These are phyloP conservation scores for Doryteuthis pealeii DNA, from an alignment of 1,140 invertebrate genomes.

Conservation along the genomic window DNA sequence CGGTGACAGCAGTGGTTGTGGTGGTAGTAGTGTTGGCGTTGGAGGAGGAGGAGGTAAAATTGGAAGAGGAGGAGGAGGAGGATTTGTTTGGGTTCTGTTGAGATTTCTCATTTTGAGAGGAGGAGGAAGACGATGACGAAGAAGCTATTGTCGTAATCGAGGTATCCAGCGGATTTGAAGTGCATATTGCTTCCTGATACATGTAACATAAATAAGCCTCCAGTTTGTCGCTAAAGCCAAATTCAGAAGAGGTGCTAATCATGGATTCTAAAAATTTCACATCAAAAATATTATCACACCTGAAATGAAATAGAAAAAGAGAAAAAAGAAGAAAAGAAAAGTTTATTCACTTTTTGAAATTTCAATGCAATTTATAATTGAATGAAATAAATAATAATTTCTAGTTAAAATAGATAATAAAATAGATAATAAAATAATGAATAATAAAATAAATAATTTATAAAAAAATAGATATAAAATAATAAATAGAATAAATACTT, in stretches of 20 bases:
- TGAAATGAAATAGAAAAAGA: slow-evolving; percentile 11
- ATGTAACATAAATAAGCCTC: slow-evolving; percentile 12
- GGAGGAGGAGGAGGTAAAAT: background rate
- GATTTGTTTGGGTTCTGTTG: no score
- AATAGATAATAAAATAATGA: no score
- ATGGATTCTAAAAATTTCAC: slow-evolving; percentile 15
- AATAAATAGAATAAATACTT: no score
- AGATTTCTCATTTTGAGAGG: background rate
- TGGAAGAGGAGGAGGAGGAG: background rate
- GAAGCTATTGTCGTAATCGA: background rate
- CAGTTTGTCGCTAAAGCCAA: slow-evolving; percentile 20
- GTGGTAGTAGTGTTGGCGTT: background rate
- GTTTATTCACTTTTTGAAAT: no score
- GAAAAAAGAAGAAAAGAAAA: no score
- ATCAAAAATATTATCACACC: slow-evolving; percentile 29
- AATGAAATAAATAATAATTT: no score
- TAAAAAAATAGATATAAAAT: no score
- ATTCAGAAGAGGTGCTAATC: background rate
- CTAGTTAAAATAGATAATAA: no score
- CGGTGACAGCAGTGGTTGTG: background rate
- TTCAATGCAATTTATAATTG: no score
- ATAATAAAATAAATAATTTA: no score
- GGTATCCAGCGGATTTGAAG: background rate
- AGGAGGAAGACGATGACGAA: background rate
- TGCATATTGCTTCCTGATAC: slow-evolving; percentile 19